Evolutionary conservation across 2,888 invertebrate genomes (phyloP).

Genomic region (Plagodis pulveraria): DNA sequence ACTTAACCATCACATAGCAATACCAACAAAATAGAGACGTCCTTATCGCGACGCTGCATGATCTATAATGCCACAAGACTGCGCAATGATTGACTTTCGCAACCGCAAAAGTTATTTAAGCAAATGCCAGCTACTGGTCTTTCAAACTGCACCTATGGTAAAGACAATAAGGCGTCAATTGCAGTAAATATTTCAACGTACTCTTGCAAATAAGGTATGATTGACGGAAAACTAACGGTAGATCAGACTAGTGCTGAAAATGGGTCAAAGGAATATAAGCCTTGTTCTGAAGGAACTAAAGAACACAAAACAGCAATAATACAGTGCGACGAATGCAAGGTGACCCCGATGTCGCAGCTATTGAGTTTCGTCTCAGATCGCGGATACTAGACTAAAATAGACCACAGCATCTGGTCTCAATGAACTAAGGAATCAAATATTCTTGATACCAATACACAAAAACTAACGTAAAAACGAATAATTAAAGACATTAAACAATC

Average conservation of each 20-base stretch:
- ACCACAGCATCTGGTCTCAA: conserved; percentile 21
- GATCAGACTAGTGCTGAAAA: conserved; percentile 48
- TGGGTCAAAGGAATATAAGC: conserved; percentile 55
- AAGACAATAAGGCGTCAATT: conserved; percentile 52
- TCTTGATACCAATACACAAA: conserved; percentile 1
- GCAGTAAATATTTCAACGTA: conserved; percentile 40
- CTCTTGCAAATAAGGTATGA: conserved; percentile 58
- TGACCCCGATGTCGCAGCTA: conserved; percentile 63
- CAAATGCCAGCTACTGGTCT: conserved; percentile 35
- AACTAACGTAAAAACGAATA: no score
- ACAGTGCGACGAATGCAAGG: conserved; percentile 62
- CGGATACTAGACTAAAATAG: conserved; percentile 40
- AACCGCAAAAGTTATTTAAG: conserved; percentile 48
- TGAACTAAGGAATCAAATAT: conserved; percentile 6
- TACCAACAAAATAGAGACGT: conserved; percentile 37
- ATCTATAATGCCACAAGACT: conserved; percentile 43
- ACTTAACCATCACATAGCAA: conserved; percentile 43
- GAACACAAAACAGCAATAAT: conserved; percentile 35
- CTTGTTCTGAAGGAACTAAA: conserved; percentile 42
- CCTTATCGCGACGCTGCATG: conserved; percentile 54
- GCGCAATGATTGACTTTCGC: conserved; percentile 39
- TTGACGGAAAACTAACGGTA: conserved; percentile 66
- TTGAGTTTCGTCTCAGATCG: conserved; percentile 58
- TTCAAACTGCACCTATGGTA: conserved; percentile 46
- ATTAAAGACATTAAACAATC: no score